Evolutionary conservation across 2,113 vertebrate genomes (phyloP), one percentile per base, ranked within the genome.

Genomic region (Erpornis zantholeuca): DNA sequence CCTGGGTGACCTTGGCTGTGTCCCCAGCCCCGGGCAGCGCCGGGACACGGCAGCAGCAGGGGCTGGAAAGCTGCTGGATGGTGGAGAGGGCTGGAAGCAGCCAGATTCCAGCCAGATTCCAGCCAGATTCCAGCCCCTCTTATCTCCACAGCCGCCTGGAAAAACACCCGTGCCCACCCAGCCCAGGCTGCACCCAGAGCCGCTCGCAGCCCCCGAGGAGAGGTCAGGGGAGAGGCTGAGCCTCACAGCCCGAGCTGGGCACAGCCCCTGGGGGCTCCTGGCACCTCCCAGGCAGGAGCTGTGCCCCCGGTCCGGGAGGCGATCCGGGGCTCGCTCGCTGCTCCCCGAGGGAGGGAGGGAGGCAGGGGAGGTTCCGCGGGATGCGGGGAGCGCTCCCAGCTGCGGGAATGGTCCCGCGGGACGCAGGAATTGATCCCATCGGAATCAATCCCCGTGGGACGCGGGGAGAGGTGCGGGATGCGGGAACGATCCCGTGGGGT

Each of bases 1-100:
- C 82, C 75, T 22, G 65, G 2, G 83, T 59, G 95, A 94, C 94
- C 96, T 97, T 97, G 96, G 92, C 92, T 47, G 92, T 78, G 88
- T 56, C 78, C 79, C 57, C 88, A 27, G 84, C 73, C 42, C 76
- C 6, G 2, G 80, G 87, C 56, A 70, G 50, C 27, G 2, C 11
- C 3, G 40, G 47, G 63, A 15, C n/a, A 63, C 57, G 33, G 60
- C 59, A 72, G 47, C 63, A 44, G 68, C 59, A 5, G 38, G 59
- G 28, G 6, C 82, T 64, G 92, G 22, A 9, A 52, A 47, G 57
- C 76, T 24, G 18, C 73, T 17, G 50, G 29, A 31, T 18, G 50
- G 2, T 2, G 28, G 23, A 7, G 12, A 10, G 56, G 42, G 76
- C 77, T 82, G 65, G 33, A 17, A 20, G 4, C 1, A 9, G 59